Evolutionary conservation across 1,140 invertebrate species (phyloP).

Genomic region (Druon quercuslanigerum): DNA sequence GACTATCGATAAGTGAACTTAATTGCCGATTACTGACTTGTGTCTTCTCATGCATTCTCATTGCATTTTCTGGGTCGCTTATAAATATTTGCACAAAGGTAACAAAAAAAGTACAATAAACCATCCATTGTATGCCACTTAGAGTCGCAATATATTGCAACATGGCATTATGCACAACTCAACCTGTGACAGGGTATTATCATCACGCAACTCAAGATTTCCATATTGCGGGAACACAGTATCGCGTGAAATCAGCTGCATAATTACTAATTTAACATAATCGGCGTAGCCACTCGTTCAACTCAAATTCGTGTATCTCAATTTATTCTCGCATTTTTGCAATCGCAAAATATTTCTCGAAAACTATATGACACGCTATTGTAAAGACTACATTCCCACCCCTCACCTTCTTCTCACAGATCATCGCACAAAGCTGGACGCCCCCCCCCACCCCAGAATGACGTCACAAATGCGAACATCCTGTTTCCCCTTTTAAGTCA

Average conservation of each 20-base stretch:
- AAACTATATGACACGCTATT: no score
- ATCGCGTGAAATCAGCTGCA: constrained; percentile 65
- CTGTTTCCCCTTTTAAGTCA: no score
- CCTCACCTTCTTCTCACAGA: no score
- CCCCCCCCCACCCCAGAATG: no score
- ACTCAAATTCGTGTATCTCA: not conserved
- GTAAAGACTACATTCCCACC: no score
- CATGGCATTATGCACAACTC: constrained; percentile 67
- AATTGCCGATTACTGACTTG: no score
- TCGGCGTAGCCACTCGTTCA: constrained; percentile 35
- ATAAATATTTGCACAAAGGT: constrained; percentile 4
- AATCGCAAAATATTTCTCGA: not conserved
- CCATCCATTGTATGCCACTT: constrained; percentile 48
- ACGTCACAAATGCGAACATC: no score
- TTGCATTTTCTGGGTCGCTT: constrained; percentile 7
- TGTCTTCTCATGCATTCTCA: no score
- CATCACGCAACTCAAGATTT: constrained; percentile 68
- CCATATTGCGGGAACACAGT: constrained; percentile 63
- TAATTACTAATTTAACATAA: constrained; percentile 63
- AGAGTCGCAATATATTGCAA: constrained; percentile 65
- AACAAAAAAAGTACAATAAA: constrained; percentile 49
- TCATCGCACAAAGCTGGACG: no score
- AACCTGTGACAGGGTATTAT: constrained; percentile 68
- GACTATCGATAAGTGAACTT: no score
- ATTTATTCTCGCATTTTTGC: no score